Base-by-base conservation (phyloP, 2,113 vertebrate species). In the Tapirus terrestris region DNA sequence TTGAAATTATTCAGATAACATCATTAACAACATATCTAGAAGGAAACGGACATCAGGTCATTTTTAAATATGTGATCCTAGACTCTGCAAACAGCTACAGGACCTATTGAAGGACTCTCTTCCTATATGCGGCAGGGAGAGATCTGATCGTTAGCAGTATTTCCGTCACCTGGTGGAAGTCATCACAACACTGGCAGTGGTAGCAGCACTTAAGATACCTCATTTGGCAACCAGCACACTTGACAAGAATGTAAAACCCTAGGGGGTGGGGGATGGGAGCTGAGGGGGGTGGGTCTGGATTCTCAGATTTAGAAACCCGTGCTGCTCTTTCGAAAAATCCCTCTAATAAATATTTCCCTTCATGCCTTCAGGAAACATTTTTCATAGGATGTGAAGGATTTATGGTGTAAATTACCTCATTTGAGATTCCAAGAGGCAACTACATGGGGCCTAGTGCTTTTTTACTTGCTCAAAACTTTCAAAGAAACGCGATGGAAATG, bases 231-330 rank as follows among this genome's bases (percentile, higher is more conserved):
- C 23, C 8, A 29, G n/a, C 33, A 33, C 16, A 31, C 12, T 84
- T 79, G 67, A 58, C 29, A 70, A 72, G 70, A 87, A n/a, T 45
- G 11, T 77, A 18, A 43, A 85, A 23, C 53, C 7, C 3, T 33
- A 12, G 21, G 4, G 17, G 13, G 21, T 8, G 23, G 17, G 1
- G 14, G 16, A 33, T 10, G 14, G 36, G 18, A 31, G 13, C 6
- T 3, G 39, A 81, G 11, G 12, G 1, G 27, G 17, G 17, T 8
- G 5, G 21, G 43, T 91, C 61, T 48, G 9, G 58, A 63, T 13
- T 70, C 72, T 75, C 31, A n/a, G 6, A n/a, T 81, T 94, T 94
- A 93, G 45, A 95, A 91, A 94, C 3, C 14, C 89, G 31, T 85
- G 29, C 8, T 84, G 27, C n/a, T 70, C 21, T 95, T 94, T 45